Percentiles rank a stretch among this genome's conserved stretches.
These are phyloP conservation scores for Zaprionus gabonicus DNA, from an alignment of 1,140 invertebrate genomes.

Conservation along the genomic window DNA sequence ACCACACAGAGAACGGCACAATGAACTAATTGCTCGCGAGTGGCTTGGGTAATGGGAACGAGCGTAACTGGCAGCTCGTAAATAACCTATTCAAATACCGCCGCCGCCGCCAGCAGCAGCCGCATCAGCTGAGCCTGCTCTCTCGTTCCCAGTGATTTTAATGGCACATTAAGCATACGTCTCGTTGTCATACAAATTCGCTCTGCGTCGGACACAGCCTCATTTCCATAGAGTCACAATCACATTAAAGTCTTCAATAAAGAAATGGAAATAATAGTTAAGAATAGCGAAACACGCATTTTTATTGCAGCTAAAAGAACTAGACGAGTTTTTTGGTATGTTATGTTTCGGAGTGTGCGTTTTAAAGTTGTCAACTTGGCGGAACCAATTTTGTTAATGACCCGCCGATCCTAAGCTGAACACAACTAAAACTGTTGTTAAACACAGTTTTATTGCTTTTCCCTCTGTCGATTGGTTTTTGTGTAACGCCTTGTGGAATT, in stretches of 20 bases:
- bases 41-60: conserved; percentile 25
- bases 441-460: conserved; percentile 61
- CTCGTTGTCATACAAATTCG: conserved; percentile 68
- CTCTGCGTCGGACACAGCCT: conserved; percentile 47
- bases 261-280: conserved; percentile 40
- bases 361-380: conserved; percentile 72
- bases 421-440: conserved; percentile 77
- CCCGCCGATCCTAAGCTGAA: conserved; percentile 62
- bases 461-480: conserved; percentile 38
- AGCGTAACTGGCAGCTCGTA: conserved; percentile 52
- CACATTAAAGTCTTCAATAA: conserved; percentile 64
- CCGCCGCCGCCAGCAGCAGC: conserved; percentile 32
- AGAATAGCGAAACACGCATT: conserved; percentile 32
- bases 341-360: conserved; percentile 34
- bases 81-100: conserved; percentile 51
- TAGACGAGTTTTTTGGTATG: conserved; percentile 51
- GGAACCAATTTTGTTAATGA: conserved; percentile 80
- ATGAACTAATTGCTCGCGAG: conserved; percentile 74
- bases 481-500: conserved; percentile 40
- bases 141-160: conserved; percentile 68
- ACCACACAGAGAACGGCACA: conserved; percentile 73
- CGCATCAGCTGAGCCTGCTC: neutral
- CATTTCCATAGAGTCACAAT: conserved; percentile 62
- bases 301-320: conserved; percentile 57
- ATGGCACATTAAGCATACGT: conserved; percentile 80